Conservation (phyloP, 2,113 vertebrate genomes). For the Eubucco bourcierii region DNA sequence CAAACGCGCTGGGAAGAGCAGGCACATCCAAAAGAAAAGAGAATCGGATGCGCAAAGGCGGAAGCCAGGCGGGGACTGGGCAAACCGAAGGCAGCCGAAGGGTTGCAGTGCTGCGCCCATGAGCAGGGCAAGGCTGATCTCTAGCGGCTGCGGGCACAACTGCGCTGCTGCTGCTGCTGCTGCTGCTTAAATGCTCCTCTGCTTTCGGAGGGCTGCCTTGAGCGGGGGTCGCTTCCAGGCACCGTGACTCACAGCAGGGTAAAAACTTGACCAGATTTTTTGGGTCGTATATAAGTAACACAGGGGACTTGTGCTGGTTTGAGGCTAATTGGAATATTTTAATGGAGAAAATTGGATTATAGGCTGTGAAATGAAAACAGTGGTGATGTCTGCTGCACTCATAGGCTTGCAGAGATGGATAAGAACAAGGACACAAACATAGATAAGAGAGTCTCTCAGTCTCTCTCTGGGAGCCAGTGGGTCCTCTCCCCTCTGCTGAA, state of each 20-base stretch:
- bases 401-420: too few relatives aligned
- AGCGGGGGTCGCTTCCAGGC: neutral
- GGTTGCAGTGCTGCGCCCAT: neutral
- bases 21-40: rapidly evolving
- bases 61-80: constrained; percentile 1
- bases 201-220: neutral
- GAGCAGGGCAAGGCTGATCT: constrained; percentile 86
- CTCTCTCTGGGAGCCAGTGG: too few relatives aligned
- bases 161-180: neutral
- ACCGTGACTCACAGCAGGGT: rapidly evolving
- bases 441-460: too few relatives aligned
- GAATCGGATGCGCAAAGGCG: neutral
- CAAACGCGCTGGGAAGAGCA: neutral
- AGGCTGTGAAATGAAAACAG: too few relatives aligned
- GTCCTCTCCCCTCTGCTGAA: too few relatives aligned
- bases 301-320: too few relatives aligned
- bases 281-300: too few relatives aligned
- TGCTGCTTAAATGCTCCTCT: neutral
- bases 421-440: too few relatives aligned
- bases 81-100: neutral
- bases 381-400: too few relatives aligned
- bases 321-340: too few relatives aligned
- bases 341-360: too few relatives aligned
- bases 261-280: neutral
- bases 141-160: constrained; percentile 76